Evolutionary conservation across 2,113 vertebrate genomes (phyloP).

Genomic region (Gymnorhina tibicen): DNA sequence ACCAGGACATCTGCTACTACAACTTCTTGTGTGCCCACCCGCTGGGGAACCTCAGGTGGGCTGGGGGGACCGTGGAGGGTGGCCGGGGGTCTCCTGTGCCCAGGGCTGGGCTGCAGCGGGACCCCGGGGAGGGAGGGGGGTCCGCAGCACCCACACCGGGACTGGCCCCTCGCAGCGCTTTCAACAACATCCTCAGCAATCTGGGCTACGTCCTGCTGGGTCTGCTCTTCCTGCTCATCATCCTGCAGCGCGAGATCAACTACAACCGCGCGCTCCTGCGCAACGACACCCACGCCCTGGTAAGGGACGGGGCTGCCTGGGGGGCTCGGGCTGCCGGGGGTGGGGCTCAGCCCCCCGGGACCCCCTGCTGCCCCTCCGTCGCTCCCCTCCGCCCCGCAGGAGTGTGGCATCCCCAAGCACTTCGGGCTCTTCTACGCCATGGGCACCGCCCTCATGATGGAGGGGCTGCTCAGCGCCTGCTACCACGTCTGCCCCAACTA

Average conservation of each 20-base stretch:
- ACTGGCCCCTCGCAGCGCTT: neutral
- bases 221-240: slow-evolving; percentile 91
- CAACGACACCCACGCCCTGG: slow-evolving; percentile 79
- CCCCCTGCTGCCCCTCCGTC: neutral
- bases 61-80: accelerated
- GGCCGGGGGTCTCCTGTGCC: neutral
- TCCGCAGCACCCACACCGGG: accelerated
- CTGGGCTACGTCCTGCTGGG: slow-evolving; percentile 94
- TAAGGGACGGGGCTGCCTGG: slow-evolving; percentile 8
- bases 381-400: slow-evolving; percentile 54
- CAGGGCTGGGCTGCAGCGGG: neutral
- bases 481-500: slow-evolving; percentile 99
- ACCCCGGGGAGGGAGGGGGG: accelerated
- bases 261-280: slow-evolving; percentile 86
- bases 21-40: slow-evolving; percentile 97
- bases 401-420: slow-evolving; percentile 96
- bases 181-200: slow-evolving; percentile 99
- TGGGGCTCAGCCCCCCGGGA: neutral
- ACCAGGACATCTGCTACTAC: slow-evolving; percentile 99
- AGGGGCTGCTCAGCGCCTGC: slow-evolving; percentile 94
- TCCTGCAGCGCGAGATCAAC: slow-evolving; percentile 87
- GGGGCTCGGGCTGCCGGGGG: neutral
- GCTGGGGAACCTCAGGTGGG: slow-evolving; percentile 89
- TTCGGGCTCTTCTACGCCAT: slow-evolving; percentile 96
- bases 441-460: slow-evolving; percentile 98